These are phyloP conservation scores for Ceratina australensis DNA, from an alignment of 1,140 invertebrate genomes.

Conservation along the genomic window DNA sequence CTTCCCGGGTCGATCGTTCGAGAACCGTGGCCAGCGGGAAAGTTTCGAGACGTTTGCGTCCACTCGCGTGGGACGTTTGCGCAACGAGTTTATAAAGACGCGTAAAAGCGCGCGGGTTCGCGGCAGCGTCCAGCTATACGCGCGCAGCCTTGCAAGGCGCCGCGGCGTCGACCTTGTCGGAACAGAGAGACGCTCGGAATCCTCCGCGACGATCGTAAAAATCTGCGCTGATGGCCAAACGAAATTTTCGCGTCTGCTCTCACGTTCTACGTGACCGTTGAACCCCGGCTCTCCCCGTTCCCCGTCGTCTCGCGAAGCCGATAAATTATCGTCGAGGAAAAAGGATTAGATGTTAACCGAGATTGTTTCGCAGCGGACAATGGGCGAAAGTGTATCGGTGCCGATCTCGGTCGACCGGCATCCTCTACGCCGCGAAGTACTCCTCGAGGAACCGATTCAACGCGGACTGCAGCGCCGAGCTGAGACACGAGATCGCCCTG, in stretches of 20 bases:
- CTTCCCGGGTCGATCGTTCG: constrained; percentile 17
- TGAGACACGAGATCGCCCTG: constrained; percentile 85
- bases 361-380: constrained; percentile 82
- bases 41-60: neutral
- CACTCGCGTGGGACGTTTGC: constrained; percentile 39
- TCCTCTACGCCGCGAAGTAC: constrained; percentile 87
- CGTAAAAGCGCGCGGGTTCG: constrained; percentile 49
- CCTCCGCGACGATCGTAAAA: constrained; percentile 49
- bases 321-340: neutral
- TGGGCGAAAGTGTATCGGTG: constrained; percentile 89
- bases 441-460: constrained; percentile 84
- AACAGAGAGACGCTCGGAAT: constrained; percentile 60
- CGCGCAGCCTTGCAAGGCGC: constrained; percentile 69
- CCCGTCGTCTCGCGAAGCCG: neutral
- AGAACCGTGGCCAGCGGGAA: constrained; percentile 3
- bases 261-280: neutral
- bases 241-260: constrained; percentile 7
- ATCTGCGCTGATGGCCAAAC: constrained; percentile 14
- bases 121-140: constrained; percentile 47
- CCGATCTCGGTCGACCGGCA: constrained; percentile 81
- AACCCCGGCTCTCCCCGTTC: neutral
- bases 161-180: constrained; percentile 70
- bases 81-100: constrained; percentile 40
- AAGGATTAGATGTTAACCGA: neutral
- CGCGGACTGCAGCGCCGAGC: constrained; percentile 83